A percentile compares a stretch with the other conserved stretches of the same genome.
Evolutionary conservation across 2,797 vertebrate genomes (phyloP).

Genomic region (Stomatorhinus walkeri): DNA sequence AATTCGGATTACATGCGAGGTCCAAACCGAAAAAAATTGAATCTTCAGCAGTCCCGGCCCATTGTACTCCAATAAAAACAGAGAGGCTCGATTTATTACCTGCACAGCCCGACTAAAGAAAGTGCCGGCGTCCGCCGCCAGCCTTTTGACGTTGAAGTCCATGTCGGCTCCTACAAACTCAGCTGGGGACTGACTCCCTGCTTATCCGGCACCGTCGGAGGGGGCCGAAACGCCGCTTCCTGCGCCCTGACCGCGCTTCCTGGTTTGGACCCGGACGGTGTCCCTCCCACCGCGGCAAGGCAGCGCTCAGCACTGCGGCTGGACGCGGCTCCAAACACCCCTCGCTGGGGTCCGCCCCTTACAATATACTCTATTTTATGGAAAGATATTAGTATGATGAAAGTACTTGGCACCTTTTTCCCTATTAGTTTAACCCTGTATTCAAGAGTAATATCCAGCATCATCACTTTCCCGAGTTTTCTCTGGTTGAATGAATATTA

Average conservation of each 20-base stretch:
- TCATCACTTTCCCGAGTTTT: background rate
- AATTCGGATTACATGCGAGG: background rate
- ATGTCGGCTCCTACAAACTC: slow-evolving; percentile 48
- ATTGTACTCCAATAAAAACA: no score
- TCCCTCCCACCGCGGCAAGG: background rate
- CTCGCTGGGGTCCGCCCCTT: background rate
- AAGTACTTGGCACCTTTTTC: background rate
- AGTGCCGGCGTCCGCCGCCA: slow-evolving; percentile 88
- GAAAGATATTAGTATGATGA: background rate
- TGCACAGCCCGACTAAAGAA: slow-evolving; percentile 89
- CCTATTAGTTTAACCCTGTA: background rate
- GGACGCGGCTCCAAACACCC: background rate
- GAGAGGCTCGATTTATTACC: slow-evolving; percentile 56
- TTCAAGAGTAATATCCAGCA: background rate
- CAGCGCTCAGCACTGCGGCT: background rate
- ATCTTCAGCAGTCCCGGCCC: background rate
- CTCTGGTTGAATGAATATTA: background rate
- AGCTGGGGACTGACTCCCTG: background rate
- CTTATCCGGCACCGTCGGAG: slow-evolving; percentile 17
- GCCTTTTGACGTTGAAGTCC: slow-evolving; percentile 91
- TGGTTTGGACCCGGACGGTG: background rate
- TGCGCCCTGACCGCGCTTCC: background rate
- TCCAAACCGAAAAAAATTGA: background rate
- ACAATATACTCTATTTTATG: background rate
- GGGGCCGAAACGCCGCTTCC: background rate